A percentile compares a stretch with the other conserved stretches of the same genome.
Conservation (phyloP, 2,113 vertebrate species). For the Odocoileus hemionus region DNA sequence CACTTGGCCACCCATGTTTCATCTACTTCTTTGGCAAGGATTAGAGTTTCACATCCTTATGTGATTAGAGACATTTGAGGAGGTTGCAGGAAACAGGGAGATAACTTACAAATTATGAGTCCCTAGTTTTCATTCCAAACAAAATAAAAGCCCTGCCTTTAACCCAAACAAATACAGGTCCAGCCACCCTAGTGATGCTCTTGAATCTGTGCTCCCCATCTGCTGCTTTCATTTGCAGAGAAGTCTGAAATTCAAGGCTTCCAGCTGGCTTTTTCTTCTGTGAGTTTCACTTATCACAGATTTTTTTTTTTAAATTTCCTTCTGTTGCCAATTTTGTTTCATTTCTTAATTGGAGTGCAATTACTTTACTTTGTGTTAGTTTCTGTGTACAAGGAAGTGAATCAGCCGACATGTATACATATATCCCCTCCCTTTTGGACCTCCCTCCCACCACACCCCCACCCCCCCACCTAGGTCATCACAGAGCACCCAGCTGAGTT, state of each 20-base stretch:
- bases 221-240: neutral
- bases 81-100: neutral
- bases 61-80: neutral
- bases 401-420: neutral
- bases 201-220: neutral
- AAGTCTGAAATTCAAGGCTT: neutral
- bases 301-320: neutral
- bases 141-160: neutral
- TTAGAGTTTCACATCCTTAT: neutral
- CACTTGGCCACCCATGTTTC: rapidly evolving
- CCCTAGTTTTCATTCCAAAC: neutral
- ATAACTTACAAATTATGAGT: neutral
- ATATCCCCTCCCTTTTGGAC: neutral
- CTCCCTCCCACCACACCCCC: neutral
- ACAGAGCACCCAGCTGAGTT: neutral
- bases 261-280: neutral
- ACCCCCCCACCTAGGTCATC: neutral
- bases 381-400: neutral
- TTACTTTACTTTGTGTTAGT: neutral
- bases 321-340: neutral
- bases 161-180: neutral
- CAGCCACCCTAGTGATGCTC: neutral
- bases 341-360: neutral
- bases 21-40: neutral
- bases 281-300: neutral